Evolutionary conservation across 2,888 invertebrate species (phyloP), one percentile per base, ranked within the genome.

Genomic region (Agelastica alni): DNA sequence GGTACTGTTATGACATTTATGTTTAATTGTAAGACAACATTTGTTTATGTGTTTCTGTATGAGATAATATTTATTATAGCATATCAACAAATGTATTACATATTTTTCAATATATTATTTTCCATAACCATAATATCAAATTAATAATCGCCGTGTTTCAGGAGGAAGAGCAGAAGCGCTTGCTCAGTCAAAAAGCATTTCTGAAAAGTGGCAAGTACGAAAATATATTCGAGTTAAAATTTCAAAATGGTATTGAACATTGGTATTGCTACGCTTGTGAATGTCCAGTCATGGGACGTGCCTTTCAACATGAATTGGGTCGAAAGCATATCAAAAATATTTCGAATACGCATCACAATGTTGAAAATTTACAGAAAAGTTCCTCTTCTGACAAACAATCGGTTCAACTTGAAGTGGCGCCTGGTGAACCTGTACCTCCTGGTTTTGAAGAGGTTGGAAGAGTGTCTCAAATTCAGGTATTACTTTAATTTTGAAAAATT

Each of bases 381-480:
- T 1, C 37, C 3, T 12, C 37, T 5, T 4, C 20, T 20, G 48
- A 53, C 2, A 63, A 62, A 10, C 66, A 57, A 9, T 20, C 31
- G 1, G 58, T 58, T 2, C 30, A 51, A 10, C 56, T 74, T 12
- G 70, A 71, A 26, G 65, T 82, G 16, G 82, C 82, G 3, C 83
- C 85, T 2, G 87, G 87, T 3, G 87, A 88, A 69, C 87, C 87
- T 2, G 78, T 85, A 10, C 87, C 87, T 7, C 87, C 87, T 1
- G 87, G 87, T 1, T 85, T 86, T 75, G 87, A 87, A 70, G 85
- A 84, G 61, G 83, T 84, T 6, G 77, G 76, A 28, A 68, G 72
- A 20, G 63, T 69, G 18, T 70, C 75, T 0, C 65, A 70, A 30
- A 77, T 77, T 52, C 76, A 77, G 64, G 75, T 75, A 67, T 39